A percentile compares a stretch with the other conserved stretches of the same genome.
Conservation (phyloP, 2,797 vertebrate genomes). For the Sebastes ruberrimus region DNA sequence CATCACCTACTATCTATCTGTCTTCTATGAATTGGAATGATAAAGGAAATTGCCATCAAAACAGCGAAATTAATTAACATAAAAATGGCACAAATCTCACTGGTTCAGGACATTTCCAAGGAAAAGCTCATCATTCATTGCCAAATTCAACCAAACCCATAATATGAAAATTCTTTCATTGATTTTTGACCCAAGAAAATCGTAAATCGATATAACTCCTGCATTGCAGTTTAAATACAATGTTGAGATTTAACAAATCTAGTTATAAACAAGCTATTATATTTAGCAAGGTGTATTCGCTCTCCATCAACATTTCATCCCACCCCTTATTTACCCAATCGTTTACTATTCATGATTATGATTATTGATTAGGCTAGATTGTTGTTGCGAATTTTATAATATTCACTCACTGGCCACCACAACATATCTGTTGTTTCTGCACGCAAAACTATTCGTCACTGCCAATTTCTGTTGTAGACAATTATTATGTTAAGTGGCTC, state of each 20-base stretch:
- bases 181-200: neutral
- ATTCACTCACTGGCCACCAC: neutral
- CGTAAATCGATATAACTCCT: neutral
- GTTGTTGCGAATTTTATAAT: neutral
- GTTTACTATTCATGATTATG: neutral
- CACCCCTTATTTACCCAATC: neutral
- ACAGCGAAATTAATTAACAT: neutral
- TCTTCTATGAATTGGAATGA: conserved; percentile 30
- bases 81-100: conserved; percentile 28
- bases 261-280: neutral
- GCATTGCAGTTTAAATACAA: neutral
- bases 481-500: neutral
- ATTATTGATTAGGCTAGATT: neutral
- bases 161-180: neutral
- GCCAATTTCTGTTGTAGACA: neutral
- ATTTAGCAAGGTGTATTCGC: neutral
- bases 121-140: neutral
- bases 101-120: conserved; percentile 19
- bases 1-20: conserved; percentile 8
- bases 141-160: neutral
- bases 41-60: conserved; percentile 13
- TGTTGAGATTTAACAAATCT: neutral
- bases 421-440: neutral
- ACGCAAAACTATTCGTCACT: neutral
- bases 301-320: conserved; percentile 1